Evolutionary conservation across 2,797 vertebrate genomes (phyloP), one percentile per base, ranked within the genome.

Genomic region (Tapera naevia): DNA sequence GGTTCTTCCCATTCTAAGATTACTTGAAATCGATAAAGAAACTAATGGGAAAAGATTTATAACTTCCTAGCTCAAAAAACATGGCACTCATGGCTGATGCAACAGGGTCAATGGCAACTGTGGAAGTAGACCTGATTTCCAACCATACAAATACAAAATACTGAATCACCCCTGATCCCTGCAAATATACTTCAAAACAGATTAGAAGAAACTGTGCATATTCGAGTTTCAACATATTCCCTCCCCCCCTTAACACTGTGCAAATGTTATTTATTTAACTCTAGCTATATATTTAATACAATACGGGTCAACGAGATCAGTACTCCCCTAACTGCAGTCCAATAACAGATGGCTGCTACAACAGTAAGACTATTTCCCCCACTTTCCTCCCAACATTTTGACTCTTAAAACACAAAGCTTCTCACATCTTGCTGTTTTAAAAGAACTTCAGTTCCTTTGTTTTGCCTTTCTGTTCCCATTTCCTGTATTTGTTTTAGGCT

Each of bases 161-260:
- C 95, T 93, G 95, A 95, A 94, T 94, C 93, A 93, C 95, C 94
- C 91, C 94, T 71, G 79, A 89, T 96, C 93, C 94, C 96, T 96
- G 94, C 96, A 97, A 95, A 89, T 95, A 92, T 79, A 94, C 82
- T 93, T 97, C 91, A 91, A 75, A 97, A 96, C 86, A 89, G 88
- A 85, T 86, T 85, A 96, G 92, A 96, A 97, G 94, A 94, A 95
- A 93, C 76, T 95, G 89, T 96, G 95, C 89, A 96, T 94, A 96
- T 95, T 85, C 0, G 92, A 91, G 89, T 93, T 88, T 86, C 84
- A 80, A 32, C 54, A 69, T 25, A 17, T 32, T 43, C 32, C 15
- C 12, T 46, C 35, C 41, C 57, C 80, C 75, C n/a, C 56, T 95
- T 96, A 97, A 97, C 94, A 96, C 94, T 96, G 96, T 95, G 94